Base-by-base conservation (phyloP, 1,140 invertebrate genomes). In the Drosophila sp. region DNA sequence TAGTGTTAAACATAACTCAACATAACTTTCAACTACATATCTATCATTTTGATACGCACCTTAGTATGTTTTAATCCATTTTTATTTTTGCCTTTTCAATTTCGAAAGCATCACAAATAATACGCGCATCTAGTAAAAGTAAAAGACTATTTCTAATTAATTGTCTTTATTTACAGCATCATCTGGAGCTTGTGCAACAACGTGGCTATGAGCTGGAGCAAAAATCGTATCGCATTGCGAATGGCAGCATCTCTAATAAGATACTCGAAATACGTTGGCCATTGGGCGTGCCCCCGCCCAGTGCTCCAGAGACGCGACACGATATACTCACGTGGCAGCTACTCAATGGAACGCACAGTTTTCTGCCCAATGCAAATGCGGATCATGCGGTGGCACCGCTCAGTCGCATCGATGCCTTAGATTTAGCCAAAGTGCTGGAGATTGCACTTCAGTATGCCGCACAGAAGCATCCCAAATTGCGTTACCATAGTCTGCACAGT, bases 291-390 rank as follows among this genome's bases (percentile, higher is more conserved):
- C 94, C 95, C 32, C 92, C 93, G 29, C 93, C 93, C 2, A 95
- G 94, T 67, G 94, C 94, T 66, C 95, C 96, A 6, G 92, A 93
- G 14, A 95, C 94, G 73, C 94, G 97, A 64, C 98, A 98, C 93
- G 97, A 98, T 93, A 94, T 98, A 57, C 93, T 97, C 16, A 94
- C 94, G 21, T 98, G 97, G 96, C 94, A 95, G 18, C 95, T 96
- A 87, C 97, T 98, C 83, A 98, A 97, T 89, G 92, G 93, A 41
- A 95, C 95, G n/a, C 95, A 98, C 90, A 94, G 96, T 14, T 97
- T 95, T 89, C 93, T 96, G 80, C 93, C 95, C 5, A 63, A 78
- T 21, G 81, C 78, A 6, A 94, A 94, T 82, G 95, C 96, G 80
- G 95, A 95, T 80, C 92, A 92, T 38, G 94, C 93, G 48, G 80